Base-by-base conservation (phyloP, 1,140 invertebrate species). In the Bombus waltoni region DNA sequence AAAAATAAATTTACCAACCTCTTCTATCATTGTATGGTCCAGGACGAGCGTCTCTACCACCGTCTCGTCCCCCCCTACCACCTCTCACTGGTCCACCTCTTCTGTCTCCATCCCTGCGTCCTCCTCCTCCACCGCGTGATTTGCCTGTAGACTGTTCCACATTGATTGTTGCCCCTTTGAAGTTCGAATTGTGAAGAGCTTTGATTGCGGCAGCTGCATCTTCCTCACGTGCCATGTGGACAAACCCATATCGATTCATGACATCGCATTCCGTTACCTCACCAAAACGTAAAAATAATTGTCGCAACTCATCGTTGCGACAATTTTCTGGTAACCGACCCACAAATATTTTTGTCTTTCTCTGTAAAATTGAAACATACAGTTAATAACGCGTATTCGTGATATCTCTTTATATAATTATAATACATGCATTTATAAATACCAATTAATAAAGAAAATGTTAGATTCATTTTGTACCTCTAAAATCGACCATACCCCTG, bases 271-370 rank as follows among this genome's bases (percentile, higher is more conserved):
- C 95, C 0, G 95, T 95, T 11, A 95, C 95, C 72, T 95, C 95
- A 25, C 95, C 95, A 57, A 94, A 95, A 28, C 95, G 94, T 25
- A 94, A 88, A 85, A 95, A 95, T 72, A 95, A 92, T 88, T 94
- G 93, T 74, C 94, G 92, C 22, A 95, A 91, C 83, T 95, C 95
- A 65, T 95, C 94, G 83, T 92, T 95, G 59, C 94, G 93, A 91
- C 95, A 95, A 91, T 95, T 95, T 91, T 95, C 94, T 81, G 95
- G 94, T 83, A 95, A 87, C 85, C 95, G 93, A 66, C 95, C 95
- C 86, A 95, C 95, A 89, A 95, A 95, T 90, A 95, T 95, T 88
- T 95, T 95, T 87, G 95, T 95, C 88, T 95, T 95, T 86, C 94
- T 93, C 94, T 95, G 83, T 0, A 87, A 91, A 92, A 89, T 66